A percentile compares a stretch with the other conserved stretches of the same genome.
Evolutionary conservation across 2,113 vertebrate species (phyloP).

Genomic region (Mastomys coucha): DNA sequence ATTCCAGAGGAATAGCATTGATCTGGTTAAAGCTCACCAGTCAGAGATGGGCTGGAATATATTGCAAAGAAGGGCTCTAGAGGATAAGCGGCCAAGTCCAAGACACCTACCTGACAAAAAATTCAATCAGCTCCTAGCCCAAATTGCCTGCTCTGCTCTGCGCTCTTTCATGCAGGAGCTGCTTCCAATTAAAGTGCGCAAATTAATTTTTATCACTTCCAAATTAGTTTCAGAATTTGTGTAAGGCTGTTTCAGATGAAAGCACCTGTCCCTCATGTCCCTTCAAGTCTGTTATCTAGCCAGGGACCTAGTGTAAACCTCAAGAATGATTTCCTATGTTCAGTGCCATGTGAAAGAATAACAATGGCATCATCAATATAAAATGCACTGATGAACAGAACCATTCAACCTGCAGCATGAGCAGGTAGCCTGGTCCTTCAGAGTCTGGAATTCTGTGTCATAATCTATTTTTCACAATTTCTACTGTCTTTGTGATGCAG

Average conservation of each 20-base stretch:
- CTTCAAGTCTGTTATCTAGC: constrained; percentile 81
- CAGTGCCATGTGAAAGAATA: constrained; percentile 73
- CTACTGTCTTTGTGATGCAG: constrained; percentile 51
- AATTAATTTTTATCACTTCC: constrained; percentile 93
- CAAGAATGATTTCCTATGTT: constrained; percentile 72
- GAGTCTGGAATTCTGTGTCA: constrained; percentile 65
- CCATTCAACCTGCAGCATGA: constrained; percentile 61
- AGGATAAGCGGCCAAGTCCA: constrained; percentile 90
- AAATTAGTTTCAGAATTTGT: constrained; percentile 91
- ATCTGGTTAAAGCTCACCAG: constrained; percentile 92
- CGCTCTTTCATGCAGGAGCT: constrained; percentile 84
- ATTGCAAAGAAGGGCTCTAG: constrained; percentile 91
- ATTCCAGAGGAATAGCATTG: constrained; percentile 91
- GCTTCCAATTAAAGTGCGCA: constrained; percentile 94
- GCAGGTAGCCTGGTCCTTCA: constrained; percentile 61
- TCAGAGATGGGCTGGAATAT: constrained; percentile 91
- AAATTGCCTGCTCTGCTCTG: constrained; percentile 83
- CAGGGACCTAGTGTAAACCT: constrained; percentile 76
- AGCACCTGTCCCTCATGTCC: constrained; percentile 85
- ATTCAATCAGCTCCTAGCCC: constrained; percentile 93
- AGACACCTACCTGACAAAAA: constrained; percentile 94
- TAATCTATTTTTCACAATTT: constrained; percentile 74
- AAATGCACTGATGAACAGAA: constrained; percentile 73
- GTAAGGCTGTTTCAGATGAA: constrained; percentile 86
- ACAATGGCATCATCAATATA: constrained; percentile 69